Percentiles rank a stretch among this genome's conserved stretches.
These are phyloP conservation scores for Pantherophis vulpinus DNA, from an alignment of 2,797 vertebrate species.

Conservation along the genomic window DNA sequence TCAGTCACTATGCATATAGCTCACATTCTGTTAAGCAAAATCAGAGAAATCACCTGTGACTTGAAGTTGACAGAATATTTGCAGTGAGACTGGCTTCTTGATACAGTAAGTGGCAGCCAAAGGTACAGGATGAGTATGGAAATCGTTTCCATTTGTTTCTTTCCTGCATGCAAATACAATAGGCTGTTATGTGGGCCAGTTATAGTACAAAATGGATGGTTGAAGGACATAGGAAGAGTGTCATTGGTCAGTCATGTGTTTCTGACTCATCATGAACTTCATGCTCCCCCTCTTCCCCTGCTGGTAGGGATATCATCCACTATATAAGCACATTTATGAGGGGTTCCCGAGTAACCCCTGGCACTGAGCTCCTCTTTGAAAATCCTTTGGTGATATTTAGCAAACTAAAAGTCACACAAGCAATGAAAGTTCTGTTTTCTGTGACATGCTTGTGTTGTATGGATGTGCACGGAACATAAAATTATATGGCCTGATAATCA, in stretches of 20 bases:
- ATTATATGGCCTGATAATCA: not conserved
- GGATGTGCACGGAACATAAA: not conserved
- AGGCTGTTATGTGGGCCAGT: not conserved
- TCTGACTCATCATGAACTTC: constrained; percentile 7
- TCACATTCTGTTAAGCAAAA: not conserved
- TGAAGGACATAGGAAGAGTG: not conserved
- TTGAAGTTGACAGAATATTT: not conserved
- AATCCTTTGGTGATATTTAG: constrained; percentile 15
- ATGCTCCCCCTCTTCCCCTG: not conserved
- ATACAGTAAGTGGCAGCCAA: not conserved
- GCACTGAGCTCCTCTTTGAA: constrained; percentile 7
- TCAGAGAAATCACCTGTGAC: not conserved
- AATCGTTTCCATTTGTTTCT: not conserved
- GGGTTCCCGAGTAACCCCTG: not conserved
- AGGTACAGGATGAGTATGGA: not conserved
- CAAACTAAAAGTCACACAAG: constrained; percentile 14
- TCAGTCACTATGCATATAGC: not conserved
- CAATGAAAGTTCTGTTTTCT: not conserved
- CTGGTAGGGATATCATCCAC: not conserved
- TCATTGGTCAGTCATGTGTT: not conserved
- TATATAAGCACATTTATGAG: not conserved
- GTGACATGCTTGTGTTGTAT: not conserved
- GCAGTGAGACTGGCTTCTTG: too few relatives aligned
- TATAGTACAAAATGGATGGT: not conserved
- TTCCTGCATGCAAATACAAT: not conserved